phyloP scores from a whole-genome alignment of 1,140 invertebrate genomes.

The Asbolus verrucosus region DNA sequence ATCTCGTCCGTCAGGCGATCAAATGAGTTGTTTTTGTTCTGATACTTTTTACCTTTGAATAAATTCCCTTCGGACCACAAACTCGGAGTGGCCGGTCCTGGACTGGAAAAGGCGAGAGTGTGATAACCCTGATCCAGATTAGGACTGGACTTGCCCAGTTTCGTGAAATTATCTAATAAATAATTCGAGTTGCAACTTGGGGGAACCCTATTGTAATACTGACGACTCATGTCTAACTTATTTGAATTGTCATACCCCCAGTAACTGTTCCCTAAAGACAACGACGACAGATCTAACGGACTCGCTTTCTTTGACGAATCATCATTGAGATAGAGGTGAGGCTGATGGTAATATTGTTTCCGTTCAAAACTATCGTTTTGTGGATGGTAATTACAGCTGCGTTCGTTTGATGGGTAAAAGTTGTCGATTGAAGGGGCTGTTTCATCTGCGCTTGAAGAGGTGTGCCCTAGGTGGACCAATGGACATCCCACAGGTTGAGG shows the following conservation, averaged over 20 bases:
- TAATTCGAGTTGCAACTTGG: slow-evolving; percentile 56
- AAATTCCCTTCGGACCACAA: slow-evolving; percentile 59
- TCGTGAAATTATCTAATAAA: slow-evolving; percentile 64
- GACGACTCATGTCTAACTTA: too few relatives aligned
- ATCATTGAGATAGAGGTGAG: slow-evolving; percentile 51
- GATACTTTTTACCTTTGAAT: slow-evolving; percentile 59
- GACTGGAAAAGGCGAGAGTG: slow-evolving; percentile 73
- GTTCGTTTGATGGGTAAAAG: slow-evolving; percentile 37
- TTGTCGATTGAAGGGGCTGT: slow-evolving; percentile 52
- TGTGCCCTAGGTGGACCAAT: slow-evolving; percentile 70
- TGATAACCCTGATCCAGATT: slow-evolving; percentile 82
- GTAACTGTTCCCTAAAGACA: slow-evolving; percentile 61
- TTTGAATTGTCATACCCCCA: slow-evolving; percentile 63
- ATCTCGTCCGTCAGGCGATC: slow-evolving; percentile 70
- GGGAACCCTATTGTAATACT: too few relatives aligned
- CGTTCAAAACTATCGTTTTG: slow-evolving; percentile 39
- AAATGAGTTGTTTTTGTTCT: slow-evolving; percentile 65
- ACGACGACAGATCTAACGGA: slow-evolving; percentile 59
- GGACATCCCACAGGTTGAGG: slow-evolving; percentile 68
- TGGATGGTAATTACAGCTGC: slow-evolving; percentile 24
- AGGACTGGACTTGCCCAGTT: slow-evolving; percentile 68
- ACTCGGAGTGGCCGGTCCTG: too few relatives aligned
- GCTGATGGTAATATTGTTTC: slow-evolving; percentile 52
- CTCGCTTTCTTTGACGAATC: slow-evolving; percentile 49
- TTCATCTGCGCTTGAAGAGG: slow-evolving; percentile 62